Base-by-base conservation (phyloP, 2,797 vertebrate species). In the Neosalanx taihuensis region DNA sequence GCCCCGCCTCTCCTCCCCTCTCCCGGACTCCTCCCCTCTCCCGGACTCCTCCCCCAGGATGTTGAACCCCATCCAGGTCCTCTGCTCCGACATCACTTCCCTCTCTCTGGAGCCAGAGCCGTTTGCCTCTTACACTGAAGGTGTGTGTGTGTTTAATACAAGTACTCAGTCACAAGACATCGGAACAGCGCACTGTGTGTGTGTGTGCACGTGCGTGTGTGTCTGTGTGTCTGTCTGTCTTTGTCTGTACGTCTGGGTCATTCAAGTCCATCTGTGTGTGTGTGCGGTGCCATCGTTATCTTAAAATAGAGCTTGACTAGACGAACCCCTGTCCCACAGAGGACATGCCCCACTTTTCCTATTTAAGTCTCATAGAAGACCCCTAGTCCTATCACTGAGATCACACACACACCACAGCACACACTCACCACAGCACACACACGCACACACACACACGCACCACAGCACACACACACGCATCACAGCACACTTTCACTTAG, bases 111-210 rank as follows among this genome's bases (percentile, higher is more conserved):
- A 92, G 88, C 89, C 91, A 81, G 90, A 91, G 87, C 91, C 90
- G 89, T 92, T 92, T 90, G 90, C 91, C 89, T 91, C 90, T 87
- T 92, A 92, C 86, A 92, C 91, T 88, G 91, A 92, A 92, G 91
- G 91, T 92, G 89, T 91, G 88, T 91, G 37, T 86, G 37, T 41
- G 83, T 85, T 86, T 86, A 78, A 53, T 20, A 57, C 51, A 56
- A 20, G 57, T 9, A 56, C 53, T 18, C 53, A 68, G 10, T 35
- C 33, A 69, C 53, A 58, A 53, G 18, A 57, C 7, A 6, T 20
- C 5, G 33, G 59, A 71, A 1, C 46, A 71, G 59, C 62, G 29
- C 30, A 63, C 60, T 65, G 70, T 72, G 67, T 58, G 51, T 35
- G 29, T 35, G 51, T 56, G 53, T 68, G 17, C 18, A 31, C 46